Base-by-base conservation (phyloP, 1,140 invertebrate genomes). In the Diachasmimorpha longicaudata region DNA sequence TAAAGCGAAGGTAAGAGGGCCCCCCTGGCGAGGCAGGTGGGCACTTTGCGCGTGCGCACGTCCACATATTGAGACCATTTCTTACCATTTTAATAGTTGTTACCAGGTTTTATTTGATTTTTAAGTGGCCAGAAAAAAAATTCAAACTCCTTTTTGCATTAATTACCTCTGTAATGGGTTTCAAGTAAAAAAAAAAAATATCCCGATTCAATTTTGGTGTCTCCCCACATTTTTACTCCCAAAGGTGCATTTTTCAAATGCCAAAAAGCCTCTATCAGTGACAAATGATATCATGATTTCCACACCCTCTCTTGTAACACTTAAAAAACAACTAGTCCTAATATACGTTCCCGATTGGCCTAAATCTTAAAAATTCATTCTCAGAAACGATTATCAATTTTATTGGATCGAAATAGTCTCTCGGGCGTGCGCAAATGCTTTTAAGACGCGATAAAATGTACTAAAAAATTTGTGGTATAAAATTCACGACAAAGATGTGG, bases 1-100 rank as follows among this genome's bases (percentile, higher is more conserved):
- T 88, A 88, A 88, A 87, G 81, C 83, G 85, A 78, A 84, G 83
- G 82, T 80, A 82, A 85, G 84, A 80, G 80, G 75, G 79, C 81
- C 71, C 76, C 71, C 70, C 81, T 82, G 80, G 77, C 79, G 77
- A 73, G 80, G 83, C 87, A 87, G 85, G 87, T 87, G 85, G 10
- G 48, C 48, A n/a, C 48, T 19, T 25, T 63, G 58, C 58, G 58
- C 58, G 58, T 63, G 58, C 58, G 58, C 52, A 46, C 11, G 11
- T 46, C 3, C 44, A 46, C n/a, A 10, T 46, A 46, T 19, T 16
- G 6, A n/a, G 14, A 16, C n/a, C 6, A 19, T 52, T 13, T 9
- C 19, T 16, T 16, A 1, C 2, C 16, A 52, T 52, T 52, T 52
- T 19, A 52, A 42, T 42, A 42, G 39, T 52, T 16, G 48, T 52